Evolutionary conservation across 2,797 vertebrate genomes (phyloP).

Genomic region (Rhinophrynus dorsalis): DNA sequence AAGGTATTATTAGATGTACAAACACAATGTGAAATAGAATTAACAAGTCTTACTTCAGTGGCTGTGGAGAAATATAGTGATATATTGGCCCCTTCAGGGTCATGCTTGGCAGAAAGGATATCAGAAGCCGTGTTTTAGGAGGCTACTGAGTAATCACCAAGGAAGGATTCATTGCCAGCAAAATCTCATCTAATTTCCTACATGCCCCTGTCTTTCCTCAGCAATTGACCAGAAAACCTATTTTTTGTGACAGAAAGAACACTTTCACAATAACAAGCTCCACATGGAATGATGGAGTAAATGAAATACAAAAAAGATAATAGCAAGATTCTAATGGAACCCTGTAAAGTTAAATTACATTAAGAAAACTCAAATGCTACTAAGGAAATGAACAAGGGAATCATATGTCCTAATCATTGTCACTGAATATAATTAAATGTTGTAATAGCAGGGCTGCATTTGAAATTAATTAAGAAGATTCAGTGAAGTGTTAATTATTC

Average conservation of each 20-base stretch:
- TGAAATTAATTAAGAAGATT: neutral
- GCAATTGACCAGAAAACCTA: constrained; percentile 21
- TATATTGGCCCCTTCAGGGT: constrained; percentile 49
- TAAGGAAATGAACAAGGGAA: neutral
- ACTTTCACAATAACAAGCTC: constrained; percentile 4
- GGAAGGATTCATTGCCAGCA: constrained; percentile 45
- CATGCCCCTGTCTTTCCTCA: constrained; percentile 38
- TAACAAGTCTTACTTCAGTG: constrained; percentile 34
- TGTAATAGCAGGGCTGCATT: neutral
- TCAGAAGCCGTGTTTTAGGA: constrained; percentile 46
- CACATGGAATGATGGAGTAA: neutral
- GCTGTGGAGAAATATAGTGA: constrained; percentile 33
- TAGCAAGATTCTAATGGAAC: neutral
- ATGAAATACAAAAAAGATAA: neutral
- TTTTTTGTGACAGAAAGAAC: constrained; percentile 9
- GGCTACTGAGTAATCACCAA: constrained; percentile 44
- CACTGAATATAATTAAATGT: neutral
- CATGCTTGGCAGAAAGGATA: constrained; percentile 46
- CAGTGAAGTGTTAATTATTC: neutral
- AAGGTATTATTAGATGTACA: constrained; percentile 38
- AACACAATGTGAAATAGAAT: constrained; percentile 44
- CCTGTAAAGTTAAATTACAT: neutral
- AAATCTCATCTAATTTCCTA: constrained; percentile 42
- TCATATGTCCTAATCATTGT: neutral
- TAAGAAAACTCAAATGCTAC: neutral